Base-by-base conservation (phyloP, 2,797 vertebrate genomes). In the Siniperca scherzeri region DNA sequence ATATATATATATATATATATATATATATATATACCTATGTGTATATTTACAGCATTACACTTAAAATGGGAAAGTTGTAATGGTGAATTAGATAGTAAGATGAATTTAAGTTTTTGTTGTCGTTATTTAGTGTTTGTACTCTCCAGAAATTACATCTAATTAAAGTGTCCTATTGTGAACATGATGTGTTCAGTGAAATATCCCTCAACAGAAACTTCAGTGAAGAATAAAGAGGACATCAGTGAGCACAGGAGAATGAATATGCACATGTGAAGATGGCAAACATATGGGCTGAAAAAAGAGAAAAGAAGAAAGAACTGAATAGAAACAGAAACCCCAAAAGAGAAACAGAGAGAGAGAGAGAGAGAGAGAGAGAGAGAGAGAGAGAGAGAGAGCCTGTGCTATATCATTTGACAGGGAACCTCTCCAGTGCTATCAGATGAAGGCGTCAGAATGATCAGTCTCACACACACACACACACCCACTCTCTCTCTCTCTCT, bases 381-480 rank as follows among this genome's bases (percentile, higher is more conserved):
- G 27, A 27, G 94, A 89, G 93, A 93, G 93, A 88, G 83, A 27
- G 27, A 27, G 88, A 95, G 94, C 95, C 97, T 98, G 97, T 92
- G 95, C 92, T 96, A 89, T 91, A 96, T 99, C 97, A 97, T 97
- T 97, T 97, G 95, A 97, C 97, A 97, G 95, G 94, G 87, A 92
- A 93, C 92, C 97, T 97, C 96, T 96, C 94, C 92, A 92, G 87
- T 79, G 92, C 95, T 97, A 98, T 98, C 97, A 97, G 96, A 97
- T 96, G 72, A 83, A 96, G 96, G 96, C 94, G 90, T 71, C 95
- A 94, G 87, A 96, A 94, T 95, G 96, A 97, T 96, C 95, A 95
- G 94, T 97, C 96, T 94, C 95, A 91, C 89, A 93, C 94, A 94
- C 94, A 95, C 27, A 80, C 85, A 38, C 75, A 44, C 55, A 90